Percentiles rank a stretch among this genome's conserved stretches.
Conservation (phyloP, 2,797 vertebrate genomes). For the Pseudotriccus pelzelni region DNA sequence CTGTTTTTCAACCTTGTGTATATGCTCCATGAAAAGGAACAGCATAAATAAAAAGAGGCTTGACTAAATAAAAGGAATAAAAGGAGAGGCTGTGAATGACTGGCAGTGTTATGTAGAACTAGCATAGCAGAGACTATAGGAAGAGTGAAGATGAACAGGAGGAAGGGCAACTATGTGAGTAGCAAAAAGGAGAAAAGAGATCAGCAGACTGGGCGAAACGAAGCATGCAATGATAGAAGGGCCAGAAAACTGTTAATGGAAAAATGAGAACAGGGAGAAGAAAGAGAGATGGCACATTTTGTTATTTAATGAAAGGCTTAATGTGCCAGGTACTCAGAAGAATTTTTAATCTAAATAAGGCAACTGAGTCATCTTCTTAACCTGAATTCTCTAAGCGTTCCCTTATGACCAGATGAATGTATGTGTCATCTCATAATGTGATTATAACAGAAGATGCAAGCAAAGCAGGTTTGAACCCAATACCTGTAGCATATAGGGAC, state of each 20-base stretch:
- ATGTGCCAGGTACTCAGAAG: background rate
- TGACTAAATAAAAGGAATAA: background rate
- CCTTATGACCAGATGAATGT: background rate
- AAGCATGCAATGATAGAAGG: background rate
- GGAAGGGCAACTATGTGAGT: background rate
- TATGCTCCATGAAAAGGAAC: background rate
- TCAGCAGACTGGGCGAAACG: background rate
- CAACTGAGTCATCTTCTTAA: conserved; percentile 19
- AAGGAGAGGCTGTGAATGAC: background rate
- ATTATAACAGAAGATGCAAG: conserved; percentile 10
- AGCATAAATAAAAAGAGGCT: background rate
- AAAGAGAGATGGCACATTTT: background rate
- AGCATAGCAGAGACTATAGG: background rate
- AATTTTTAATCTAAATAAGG: conserved; percentile 9
- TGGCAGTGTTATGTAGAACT: background rate
- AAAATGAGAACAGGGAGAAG: background rate
- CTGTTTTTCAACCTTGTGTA: background rate
- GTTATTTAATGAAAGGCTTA: background rate
- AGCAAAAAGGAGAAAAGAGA: background rate
- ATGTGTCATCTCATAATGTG: background rate
- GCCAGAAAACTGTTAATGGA: background rate
- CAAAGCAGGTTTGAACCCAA: background rate
- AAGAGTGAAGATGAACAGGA: background rate
- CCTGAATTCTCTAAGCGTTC: background rate
- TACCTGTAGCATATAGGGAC: background rate